A percentile compares a stretch with the other conserved stretches of the same genome.
phyloP scores from a whole-genome alignment of 2,113 vertebrate species.

The Chitala chitala region DNA sequence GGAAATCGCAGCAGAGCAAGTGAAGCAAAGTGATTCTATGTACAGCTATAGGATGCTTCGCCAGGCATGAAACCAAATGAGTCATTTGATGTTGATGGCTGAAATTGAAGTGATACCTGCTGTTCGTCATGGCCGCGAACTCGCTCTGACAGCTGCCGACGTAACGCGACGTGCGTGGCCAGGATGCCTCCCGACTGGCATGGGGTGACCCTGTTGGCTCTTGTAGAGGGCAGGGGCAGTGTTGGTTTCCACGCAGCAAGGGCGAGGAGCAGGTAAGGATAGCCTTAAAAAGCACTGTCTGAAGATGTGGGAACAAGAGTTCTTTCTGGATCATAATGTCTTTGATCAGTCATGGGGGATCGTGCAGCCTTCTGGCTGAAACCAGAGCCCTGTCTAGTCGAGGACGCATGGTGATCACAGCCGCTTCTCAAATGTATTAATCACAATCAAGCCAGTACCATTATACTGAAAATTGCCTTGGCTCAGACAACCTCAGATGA shows the following conservation, averaged over 20 bases:
- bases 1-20: conserved; percentile 85
- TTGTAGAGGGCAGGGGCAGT: not conserved
- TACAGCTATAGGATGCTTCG: conserved; percentile 93
- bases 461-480: not conserved
- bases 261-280: too few relatives aligned
- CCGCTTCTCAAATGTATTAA: not conserved
- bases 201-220: too few relatives aligned
- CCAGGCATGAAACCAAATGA: conserved; percentile 99
- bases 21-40: conserved; percentile 85
- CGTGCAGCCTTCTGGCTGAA: not conserved
- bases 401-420: not conserved
- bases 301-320: too few relatives aligned
- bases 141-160: conserved; percentile 63
- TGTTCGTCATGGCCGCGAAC: conserved; percentile 74
- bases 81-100: conserved; percentile 98
- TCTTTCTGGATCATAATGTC: too few relatives aligned
- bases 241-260: not conserved
- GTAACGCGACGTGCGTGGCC: conserved; percentile 9
- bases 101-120: conserved; percentile 95
- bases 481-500: not conserved
- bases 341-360: not conserved
- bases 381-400: not conserved
- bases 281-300: too few relatives aligned
- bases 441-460: not conserved
- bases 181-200: not conserved